Evolutionary conservation across 2,797 vertebrate genomes (phyloP), one percentile per base, ranked within the genome.

Genomic region (Prunella strophiata): DNA sequence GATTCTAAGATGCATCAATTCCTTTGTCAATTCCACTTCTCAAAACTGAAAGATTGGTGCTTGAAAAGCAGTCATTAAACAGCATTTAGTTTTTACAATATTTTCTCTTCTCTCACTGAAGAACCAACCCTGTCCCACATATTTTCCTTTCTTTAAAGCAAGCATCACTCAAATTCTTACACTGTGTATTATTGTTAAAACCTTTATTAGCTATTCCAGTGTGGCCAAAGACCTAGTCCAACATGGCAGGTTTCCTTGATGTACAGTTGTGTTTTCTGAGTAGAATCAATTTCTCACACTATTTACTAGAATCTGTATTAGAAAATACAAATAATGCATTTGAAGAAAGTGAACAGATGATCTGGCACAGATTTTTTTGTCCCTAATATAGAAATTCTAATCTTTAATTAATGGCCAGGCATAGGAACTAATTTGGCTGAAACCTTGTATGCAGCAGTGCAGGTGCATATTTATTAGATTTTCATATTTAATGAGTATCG

Each of bases 341-440:
- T 92, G 54, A 85, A 88, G 34, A 57, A 88, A 92, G 20, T 40
- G 81, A 92, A 71, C 86, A 95, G 91, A 79, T 96, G 92, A 29
- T 76, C 42, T 94, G 86, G 92, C 75, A 76, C 20, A 54, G 48
- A 55, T 17, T 18, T 68, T 76, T 90, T 76, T 72, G 5, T 74
- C 38, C 22, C 42, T 59, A 74, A 74, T 48, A 87, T 43, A 79
- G 48, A 88, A 94, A 85, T 70, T 90, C n/a, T 87, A 17, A 47
- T 80, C 13, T 52, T 87, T 89, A 89, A 79, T 92, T 82, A 89
- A 74, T 77, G 43, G 3, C 13, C 42, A 9, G 8, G 55, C 81
- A 78, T 48, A 85, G 20, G 36, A 91, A 73, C 52, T 43, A 45
- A 89, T 87, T 70, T 93, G 30, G 32, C 59, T 71, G 63, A 87